A percentile compares a stretch with the other conserved stretches of the same genome.
Evolutionary conservation across 2,888 invertebrate species (phyloP).

Genomic region (Lepidocyrtinus sp.): DNA sequence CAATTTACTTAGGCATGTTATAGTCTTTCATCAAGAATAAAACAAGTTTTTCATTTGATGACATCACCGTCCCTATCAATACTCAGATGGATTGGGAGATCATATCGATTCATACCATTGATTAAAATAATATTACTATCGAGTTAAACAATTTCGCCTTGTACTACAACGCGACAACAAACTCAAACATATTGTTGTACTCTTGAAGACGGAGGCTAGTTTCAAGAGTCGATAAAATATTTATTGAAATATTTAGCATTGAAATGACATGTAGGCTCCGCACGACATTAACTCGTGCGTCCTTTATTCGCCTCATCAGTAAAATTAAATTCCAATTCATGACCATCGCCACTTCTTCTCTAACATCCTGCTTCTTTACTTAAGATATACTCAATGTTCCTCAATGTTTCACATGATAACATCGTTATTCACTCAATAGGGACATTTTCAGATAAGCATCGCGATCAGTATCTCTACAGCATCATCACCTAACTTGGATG

Average conservation of each 20-base stretch:
- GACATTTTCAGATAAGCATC: neutral
- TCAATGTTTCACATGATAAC: neutral
- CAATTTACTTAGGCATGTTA: no score
- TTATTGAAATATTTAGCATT: neutral
- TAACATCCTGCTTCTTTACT: neutral
- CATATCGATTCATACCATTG: no score
- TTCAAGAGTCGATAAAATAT: neutral
- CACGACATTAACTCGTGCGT: neutral
- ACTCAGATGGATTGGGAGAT: no score
- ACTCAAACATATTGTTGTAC: no score
- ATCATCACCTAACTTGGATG: no score
- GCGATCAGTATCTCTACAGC: neutral
- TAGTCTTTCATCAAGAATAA: no score
- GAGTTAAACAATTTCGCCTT: no score
- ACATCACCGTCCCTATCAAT: no score
- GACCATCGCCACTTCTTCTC: no score
- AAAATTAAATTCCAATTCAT: conserved; percentile 6
- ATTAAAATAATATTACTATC: no score
- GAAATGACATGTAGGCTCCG: neutral
- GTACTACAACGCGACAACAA: no score
- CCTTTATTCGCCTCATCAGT: neutral
- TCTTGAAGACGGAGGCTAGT: neutral
- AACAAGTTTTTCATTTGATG: no score
- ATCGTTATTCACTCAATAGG: neutral
- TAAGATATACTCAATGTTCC: neutral